Percentiles rank a stretch among this genome's conserved stretches.
Conservation (phyloP, 92 coral and sea anemone species). For the Zoanthus solanderi region DNA sequence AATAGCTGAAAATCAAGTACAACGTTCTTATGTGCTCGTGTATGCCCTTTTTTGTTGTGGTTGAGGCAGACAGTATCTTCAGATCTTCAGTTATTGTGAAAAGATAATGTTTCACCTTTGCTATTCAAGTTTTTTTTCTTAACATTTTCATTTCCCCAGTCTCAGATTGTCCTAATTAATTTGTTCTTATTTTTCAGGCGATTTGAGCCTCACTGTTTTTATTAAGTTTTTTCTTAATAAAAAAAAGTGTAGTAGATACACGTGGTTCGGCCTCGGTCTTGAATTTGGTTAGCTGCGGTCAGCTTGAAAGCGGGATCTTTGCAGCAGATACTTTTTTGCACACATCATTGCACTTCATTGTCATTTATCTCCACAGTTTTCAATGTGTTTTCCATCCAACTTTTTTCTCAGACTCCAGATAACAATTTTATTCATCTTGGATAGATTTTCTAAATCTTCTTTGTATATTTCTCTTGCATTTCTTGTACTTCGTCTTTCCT, state of each 20-base stretch:
- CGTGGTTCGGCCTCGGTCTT: neutral
- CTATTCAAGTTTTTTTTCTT: too few species aligned
- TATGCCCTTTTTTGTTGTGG: too few species aligned
- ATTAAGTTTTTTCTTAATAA: too few species aligned
- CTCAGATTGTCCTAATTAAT: too few species aligned
- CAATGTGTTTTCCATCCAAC: neutral
- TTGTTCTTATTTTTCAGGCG: neutral
- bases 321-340: neutral
- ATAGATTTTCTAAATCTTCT: neutral
- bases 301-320: slow-evolving; percentile 2
- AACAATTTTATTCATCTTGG: neutral
- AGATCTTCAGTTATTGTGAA: too few species aligned
- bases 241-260: neutral
- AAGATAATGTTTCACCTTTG: too few species aligned
- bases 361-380: neutral
- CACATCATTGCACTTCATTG: neutral
- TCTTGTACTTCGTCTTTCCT: neutral
- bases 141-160: too few species aligned
- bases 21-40: too few species aligned
- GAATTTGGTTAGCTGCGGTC: neutral
- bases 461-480: neutral
- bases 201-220: too few species aligned
- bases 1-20: too few species aligned
- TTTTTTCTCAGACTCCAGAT: neutral
- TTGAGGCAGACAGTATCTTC: too few species aligned